Base-by-base conservation (phyloP, 2,888 invertebrate species). In the Ceraclea dissimilis region DNA sequence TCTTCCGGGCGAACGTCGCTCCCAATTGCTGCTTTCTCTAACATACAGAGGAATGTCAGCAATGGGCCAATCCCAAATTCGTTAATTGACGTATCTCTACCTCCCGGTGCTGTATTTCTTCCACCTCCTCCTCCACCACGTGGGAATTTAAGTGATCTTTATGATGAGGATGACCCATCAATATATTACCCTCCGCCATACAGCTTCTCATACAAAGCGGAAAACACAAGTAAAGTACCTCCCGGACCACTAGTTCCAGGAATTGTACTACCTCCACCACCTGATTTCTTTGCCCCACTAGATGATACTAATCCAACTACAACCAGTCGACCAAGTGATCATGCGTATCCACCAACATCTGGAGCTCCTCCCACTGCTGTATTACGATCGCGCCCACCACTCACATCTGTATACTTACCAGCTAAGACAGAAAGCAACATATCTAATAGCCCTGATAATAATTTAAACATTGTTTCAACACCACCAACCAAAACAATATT, bases 161-260 rank as follows among this genome's bases (percentile, higher is more conserved):
- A 88, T 75, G 90, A 91, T 78, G 90, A 90, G 75, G 92, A 93
- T 75, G 92, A 93, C 79, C 91, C 91, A 66, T 90, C 91, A 64
- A 85, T 92, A 54, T 93, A 91, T 68, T 91, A 93, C 79, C 92
- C 92, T 66, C 92, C 92, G 67, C 90, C 91, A 13, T 93, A 93
- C 78, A 91, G 89, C 72, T 90, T 90, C 78, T 86, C 87, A 63
- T 91, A 88, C 72, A 85, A 82, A 69, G 83, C 80, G 68, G 88
- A 88, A 69, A 90, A 91, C 72, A 80, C 85, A 44, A 81, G 80
- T 65, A 70, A 76, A 11, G 90, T 92, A 33, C 85, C 88, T 46
- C 88, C 91, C 0, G 91, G 93, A 49, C 93, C 92, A 0, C 72
- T 93, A 59, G 92, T 93, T 6, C 93, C 93, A 2, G 93, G 92